These are phyloP conservation scores for Saguinus midas DNA, from an alignment of 2,113 vertebrate genomes.

Conservation along the genomic window DNA sequence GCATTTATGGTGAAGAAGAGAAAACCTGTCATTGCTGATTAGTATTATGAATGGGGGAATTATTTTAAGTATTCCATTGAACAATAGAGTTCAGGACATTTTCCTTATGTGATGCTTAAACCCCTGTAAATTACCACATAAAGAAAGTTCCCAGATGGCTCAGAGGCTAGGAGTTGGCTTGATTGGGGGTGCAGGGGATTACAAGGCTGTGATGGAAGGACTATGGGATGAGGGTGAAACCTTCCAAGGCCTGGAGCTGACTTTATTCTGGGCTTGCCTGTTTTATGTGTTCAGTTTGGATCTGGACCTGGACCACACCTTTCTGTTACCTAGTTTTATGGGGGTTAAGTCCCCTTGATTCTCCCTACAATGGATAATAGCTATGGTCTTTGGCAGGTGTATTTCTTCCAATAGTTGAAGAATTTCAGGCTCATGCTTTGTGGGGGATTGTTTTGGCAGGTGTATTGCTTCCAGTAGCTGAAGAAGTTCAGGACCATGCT, in stretches of 20 bases:
- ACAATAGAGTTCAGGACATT: not conserved
- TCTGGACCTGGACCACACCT: not conserved
- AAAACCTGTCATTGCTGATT: not conserved
- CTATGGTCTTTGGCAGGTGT: too few species aligned
- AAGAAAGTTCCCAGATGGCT: not conserved
- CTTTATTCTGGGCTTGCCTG: not conserved
- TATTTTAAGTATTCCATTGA: conserved; percentile 32
- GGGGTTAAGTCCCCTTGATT: too few species aligned
- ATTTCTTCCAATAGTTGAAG: too few species aligned
- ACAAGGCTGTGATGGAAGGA: not conserved
- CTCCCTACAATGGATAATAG: too few species aligned
- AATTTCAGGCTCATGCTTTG: too few species aligned
- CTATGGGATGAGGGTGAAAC: not conserved
- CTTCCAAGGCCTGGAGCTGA: not conserved
- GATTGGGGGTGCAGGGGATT: not conserved
- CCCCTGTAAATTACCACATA: not conserved
- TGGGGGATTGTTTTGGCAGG: too few species aligned
- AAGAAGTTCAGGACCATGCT: too few species aligned
- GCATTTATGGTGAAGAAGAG: not conserved
- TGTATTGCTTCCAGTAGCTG: too few species aligned
- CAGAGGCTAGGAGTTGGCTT: not conserved
- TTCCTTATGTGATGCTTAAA: conserved; percentile 16
- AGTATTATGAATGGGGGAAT: not conserved
- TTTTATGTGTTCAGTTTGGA: not conserved
- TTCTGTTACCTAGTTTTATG: too few species aligned